Percentiles rank a stretch among this genome's conserved stretches.
phyloP scores from a whole-genome alignment of 2,113 vertebrate genomes.

The Paramormyrops kingsleyae region DNA sequence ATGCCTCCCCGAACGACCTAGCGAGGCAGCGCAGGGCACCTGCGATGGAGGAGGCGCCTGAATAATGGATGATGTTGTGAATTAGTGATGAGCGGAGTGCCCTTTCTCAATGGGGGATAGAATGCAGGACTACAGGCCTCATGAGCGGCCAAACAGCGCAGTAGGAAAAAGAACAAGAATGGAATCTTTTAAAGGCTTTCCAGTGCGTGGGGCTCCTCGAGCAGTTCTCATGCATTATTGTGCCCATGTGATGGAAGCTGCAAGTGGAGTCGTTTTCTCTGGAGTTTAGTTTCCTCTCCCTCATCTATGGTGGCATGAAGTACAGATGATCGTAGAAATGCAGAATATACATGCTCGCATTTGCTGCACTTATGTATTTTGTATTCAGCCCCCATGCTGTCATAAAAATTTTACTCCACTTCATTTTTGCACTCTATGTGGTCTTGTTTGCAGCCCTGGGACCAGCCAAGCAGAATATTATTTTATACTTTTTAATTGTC shows the following conservation, averaged over 20 bases:
- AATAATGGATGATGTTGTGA: constrained; percentile 36
- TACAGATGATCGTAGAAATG: neutral
- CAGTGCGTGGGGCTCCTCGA: neutral
- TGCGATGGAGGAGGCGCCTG: constrained; percentile 27
- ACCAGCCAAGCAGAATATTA: neutral
- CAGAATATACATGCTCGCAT: neutral
- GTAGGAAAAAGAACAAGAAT: neutral
- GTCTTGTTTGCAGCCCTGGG: neutral
- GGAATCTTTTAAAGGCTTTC: neutral
- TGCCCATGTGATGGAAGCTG: neutral
- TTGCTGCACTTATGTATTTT: neutral
- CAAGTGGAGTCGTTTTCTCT: neutral
- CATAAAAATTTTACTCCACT: neutral
- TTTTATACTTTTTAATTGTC: neutral
- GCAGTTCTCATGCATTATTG: neutral
- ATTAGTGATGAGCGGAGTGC: constrained; percentile 32
- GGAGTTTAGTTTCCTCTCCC: neutral
- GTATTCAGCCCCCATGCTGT: neutral
- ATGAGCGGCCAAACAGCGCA: too few species aligned
- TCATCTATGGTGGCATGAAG: neutral
- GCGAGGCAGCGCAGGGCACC: constrained; percentile 9
- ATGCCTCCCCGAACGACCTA: neutral
- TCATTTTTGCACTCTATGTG: neutral
- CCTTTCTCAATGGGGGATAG: neutral
- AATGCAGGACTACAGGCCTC: neutral